Conservation (phyloP, 2,113 vertebrate species). For the Paramormyrops kingsleyae region DNA sequence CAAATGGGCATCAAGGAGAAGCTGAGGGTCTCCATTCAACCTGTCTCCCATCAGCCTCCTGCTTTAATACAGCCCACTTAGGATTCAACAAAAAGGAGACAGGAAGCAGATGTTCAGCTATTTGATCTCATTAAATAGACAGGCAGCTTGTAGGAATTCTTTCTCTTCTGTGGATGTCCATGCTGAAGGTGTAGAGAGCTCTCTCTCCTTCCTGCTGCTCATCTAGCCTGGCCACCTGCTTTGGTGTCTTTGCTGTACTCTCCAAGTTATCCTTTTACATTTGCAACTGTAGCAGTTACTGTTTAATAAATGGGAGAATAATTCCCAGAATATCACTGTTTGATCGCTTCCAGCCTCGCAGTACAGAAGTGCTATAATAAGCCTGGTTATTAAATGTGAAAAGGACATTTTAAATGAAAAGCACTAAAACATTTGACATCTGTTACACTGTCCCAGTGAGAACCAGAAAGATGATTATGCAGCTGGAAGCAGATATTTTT, state of each 20-base stretch:
- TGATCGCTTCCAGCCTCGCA: constrained; percentile 3
- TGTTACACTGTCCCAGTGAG: background rate
- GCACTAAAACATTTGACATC: background rate
- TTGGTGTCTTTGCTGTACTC: background rate
- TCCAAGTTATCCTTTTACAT: background rate
- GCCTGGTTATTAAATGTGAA: background rate
- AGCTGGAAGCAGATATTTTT: background rate
- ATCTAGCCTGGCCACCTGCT: background rate
- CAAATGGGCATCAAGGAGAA: background rate
- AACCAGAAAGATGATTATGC: background rate
- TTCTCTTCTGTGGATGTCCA: background rate
- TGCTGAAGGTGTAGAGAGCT: background rate
- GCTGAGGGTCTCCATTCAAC: constrained; percentile 12
- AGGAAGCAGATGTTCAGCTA: background rate
- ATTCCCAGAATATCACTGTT: background rate
- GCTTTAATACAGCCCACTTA: background rate
- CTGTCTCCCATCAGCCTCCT: constrained; percentile 8
- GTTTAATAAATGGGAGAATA: background rate
- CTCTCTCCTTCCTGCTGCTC: background rate
- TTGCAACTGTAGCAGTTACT: background rate
- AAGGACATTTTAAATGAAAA: constrained; percentile 26
- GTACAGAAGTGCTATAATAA: background rate
- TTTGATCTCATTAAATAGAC: constrained; percentile 15
- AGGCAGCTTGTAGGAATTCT: background rate
- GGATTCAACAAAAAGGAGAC: background rate